Base-by-base conservation (phyloP, 1,140 invertebrate genomes). In the Nebria ingens region DNA sequence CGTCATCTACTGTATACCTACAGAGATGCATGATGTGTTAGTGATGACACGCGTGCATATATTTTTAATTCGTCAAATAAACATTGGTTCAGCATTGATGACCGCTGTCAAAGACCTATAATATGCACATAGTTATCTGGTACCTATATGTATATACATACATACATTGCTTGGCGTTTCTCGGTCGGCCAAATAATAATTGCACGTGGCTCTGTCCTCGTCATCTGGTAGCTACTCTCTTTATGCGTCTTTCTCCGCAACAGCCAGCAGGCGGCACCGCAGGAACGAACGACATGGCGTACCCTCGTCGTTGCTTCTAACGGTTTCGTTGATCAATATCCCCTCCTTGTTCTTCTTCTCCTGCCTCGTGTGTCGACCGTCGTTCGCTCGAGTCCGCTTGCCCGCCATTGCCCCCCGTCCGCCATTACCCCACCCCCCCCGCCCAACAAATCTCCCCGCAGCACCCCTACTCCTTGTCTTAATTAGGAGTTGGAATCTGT, bases 401-500 rank as follows among this genome's bases (percentile, higher is more conserved):
- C n/a, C n/a, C n/a, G n/a, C n/a, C n/a, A n/a, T n/a, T n/a, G n/a
- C n/a, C n/a, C n/a, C n/a, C n/a, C n/a, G n/a, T n/a, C n/a, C n/a
- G n/a, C 68, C 64, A 64, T 68, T 66, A 61, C 61, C 56, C 61
- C 61, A 51, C 61, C 59, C 50, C 40, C 55, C 19, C 25, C 52
- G 21, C 2, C 29, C 29, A n/a, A n/a, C n/a, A n/a, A n/a, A n/a
- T n/a, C n/a, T n/a, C n/a, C n/a, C n/a, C 25, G 42, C 4, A 15
- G 22, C 20, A 22, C 15, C 23, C 53, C 11, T 6, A 9, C 40
- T 9, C 73, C 73, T 74, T 68, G 74, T 79, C 77, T 78, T 79
- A 79, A 79, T 79, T 79, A 79, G 77, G 76, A 78, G 76, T 77
- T 74, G 74, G 77, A 78, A 79, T 79, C 77, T 79, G 77, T 73